Evolutionary conservation across 2,113 vertebrate genomes (phyloP).

Genomic region (Sylvia atricapilla): DNA sequence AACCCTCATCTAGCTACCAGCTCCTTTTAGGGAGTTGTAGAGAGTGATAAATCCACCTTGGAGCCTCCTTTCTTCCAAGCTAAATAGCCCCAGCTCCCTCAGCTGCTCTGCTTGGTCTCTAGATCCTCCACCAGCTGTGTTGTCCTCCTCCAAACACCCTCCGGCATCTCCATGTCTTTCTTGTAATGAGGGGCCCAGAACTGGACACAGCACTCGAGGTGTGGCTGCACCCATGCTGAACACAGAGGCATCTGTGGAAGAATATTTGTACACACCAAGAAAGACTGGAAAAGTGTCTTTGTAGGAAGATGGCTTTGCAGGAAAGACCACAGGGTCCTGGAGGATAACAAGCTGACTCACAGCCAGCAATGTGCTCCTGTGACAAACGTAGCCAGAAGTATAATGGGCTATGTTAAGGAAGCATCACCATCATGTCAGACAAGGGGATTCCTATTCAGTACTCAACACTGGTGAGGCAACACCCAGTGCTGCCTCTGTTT

Average conservation of each 20-base stretch:
- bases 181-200: neutral
- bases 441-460: neutral
- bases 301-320: neutral
- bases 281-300: neutral
- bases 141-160: neutral
- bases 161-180: neutral
- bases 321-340: neutral
- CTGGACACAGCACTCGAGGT: neutral
- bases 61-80: neutral
- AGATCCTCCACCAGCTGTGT: neutral
- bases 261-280: neutral
- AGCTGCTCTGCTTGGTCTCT: neutral
- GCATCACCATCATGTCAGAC: neutral
- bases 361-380: neutral
- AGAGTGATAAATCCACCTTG: too few species aligned
- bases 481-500: neutral
- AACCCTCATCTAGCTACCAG: too few species aligned
- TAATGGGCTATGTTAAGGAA: rapidly evolving
- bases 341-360: neutral
- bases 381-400: rapidly evolving
- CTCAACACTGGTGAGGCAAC: neutral
- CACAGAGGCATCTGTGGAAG: neutral
- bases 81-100: neutral
- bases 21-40: neutral
- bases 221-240: neutral